Conservation (phyloP, 2,797 vertebrate species). For the Cynodonichthys magdalenae region DNA sequence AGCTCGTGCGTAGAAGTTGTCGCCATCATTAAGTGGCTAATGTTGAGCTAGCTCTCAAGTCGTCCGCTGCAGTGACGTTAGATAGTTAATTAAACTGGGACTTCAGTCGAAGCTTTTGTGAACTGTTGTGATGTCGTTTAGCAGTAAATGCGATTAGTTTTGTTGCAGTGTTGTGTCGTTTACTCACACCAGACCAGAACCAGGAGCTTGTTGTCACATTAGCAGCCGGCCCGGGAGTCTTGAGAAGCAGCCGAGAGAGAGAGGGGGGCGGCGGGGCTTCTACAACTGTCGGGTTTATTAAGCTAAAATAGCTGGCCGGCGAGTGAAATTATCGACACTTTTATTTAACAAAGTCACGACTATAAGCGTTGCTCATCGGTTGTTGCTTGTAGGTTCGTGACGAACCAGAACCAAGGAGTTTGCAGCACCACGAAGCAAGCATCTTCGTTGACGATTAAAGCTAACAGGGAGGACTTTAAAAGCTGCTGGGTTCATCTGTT, state of each 20-base stretch:
- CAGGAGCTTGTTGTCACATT: constrained; percentile 38
- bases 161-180: constrained; percentile 8
- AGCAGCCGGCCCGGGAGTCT: constrained; percentile 52
- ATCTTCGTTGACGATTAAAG: constrained; percentile 14
- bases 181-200: constrained; percentile 18
- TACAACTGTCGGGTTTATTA: constrained; percentile 17
- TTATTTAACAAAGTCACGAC: neutral
- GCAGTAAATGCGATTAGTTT: constrained; percentile 16
- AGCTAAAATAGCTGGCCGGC: constrained; percentile 5
- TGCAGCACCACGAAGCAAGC: constrained; percentile 37
- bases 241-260: constrained; percentile 49
- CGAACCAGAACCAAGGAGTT: constrained; percentile 28
- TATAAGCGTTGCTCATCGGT: neutral
- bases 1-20: constrained; percentile 57
- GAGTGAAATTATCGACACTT: neutral
- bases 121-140: constrained; percentile 24
- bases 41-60: constrained; percentile 42
- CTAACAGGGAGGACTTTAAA: constrained; percentile 18
- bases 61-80: constrained; percentile 24
- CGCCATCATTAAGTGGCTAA: constrained; percentile 63
- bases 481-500: constrained; percentile 12
- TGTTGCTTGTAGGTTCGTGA: neutral
- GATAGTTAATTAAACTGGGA: constrained; percentile 4
- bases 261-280: constrained; percentile 46
- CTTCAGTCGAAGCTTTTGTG: neutral